Percentiles rank a stretch among this genome's conserved stretches.
These are phyloP conservation scores for Drosophila diplacantha DNA, from an alignment of 2,888 invertebrate species.

Conservation along the genomic window DNA sequence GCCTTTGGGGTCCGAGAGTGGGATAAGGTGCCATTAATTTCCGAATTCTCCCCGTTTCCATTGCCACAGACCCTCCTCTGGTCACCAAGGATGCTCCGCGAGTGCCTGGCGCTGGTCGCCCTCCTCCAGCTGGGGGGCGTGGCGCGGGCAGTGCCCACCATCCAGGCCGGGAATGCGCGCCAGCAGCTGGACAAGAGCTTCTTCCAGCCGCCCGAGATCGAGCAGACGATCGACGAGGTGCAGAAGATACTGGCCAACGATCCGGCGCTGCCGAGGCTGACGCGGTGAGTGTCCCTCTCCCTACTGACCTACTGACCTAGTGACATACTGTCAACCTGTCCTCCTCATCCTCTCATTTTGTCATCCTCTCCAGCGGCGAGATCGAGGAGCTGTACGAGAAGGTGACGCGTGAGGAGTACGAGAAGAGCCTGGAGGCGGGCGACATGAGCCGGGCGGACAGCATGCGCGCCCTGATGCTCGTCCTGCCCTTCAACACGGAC, in stretches of 20 bases:
- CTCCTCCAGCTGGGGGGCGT: slow-evolving; percentile 33
- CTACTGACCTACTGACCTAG: too few species aligned
- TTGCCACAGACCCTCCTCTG: neutral
- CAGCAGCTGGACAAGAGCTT: slow-evolving; percentile 66
- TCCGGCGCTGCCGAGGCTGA: slow-evolving; percentile 75
- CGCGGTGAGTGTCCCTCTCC: slow-evolving; percentile 64
- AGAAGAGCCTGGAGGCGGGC: slow-evolving; percentile 76
- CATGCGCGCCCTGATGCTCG: slow-evolving; percentile 77
- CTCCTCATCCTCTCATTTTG: too few species aligned
- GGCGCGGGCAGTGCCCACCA: slow-evolving; percentile 51
- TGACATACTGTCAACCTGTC: too few species aligned
- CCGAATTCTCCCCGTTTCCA: neutral
- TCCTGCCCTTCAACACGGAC: slow-evolving; percentile 77
- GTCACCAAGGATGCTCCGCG: slow-evolving; percentile 16
- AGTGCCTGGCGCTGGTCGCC: slow-evolving; percentile 39
- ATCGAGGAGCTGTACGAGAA: slow-evolving; percentile 78
- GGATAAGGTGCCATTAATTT: neutral
- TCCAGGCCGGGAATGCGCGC: slow-evolving; percentile 39
- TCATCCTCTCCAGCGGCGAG: slow-evolving; percentile 71
- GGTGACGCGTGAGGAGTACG: slow-evolving; percentile 77
- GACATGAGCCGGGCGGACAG: slow-evolving; percentile 76
- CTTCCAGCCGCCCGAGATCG: slow-evolving; percentile 71
- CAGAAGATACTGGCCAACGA: slow-evolving; percentile 76
- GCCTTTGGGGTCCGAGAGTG: neutral
- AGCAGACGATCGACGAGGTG: slow-evolving; percentile 77